These are phyloP conservation scores for Petrophora chlorosata DNA, from an alignment of 2,888 invertebrate species.

Conservation along the genomic window DNA sequence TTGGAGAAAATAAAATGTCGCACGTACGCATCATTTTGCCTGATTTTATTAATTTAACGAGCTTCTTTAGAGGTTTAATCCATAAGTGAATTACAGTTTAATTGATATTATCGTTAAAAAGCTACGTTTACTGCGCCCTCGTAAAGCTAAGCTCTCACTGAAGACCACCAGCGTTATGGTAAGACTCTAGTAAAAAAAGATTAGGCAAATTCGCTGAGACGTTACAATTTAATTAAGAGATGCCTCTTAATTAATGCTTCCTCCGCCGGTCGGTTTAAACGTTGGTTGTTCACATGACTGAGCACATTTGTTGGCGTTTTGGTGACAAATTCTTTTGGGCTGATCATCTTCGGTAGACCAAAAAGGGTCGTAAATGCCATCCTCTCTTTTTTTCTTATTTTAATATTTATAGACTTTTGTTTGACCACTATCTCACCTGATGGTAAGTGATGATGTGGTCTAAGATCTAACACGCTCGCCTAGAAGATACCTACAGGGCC, in stretches of 20 bases:
- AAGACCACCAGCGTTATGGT: slow-evolving; percentile 63
- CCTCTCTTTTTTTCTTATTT: too few relatives aligned
- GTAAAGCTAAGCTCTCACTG: slow-evolving; percentile 50
- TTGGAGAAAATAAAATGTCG: slow-evolving; percentile 21
- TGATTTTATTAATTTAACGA: slow-evolving; percentile 14
- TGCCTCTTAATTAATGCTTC: slow-evolving; percentile 64
- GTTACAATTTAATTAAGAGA: slow-evolving; percentile 79
- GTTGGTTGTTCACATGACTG: slow-evolving; percentile 49
- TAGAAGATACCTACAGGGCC: too few relatives aligned
- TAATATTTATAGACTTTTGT: too few relatives aligned
- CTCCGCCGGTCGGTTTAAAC: slow-evolving; percentile 43
- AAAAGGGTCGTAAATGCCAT: too few relatives aligned
- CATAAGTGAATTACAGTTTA: slow-evolving; percentile 38
- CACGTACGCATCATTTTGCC: background rate
- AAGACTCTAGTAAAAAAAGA: slow-evolving; percentile 44
- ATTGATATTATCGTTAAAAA: slow-evolving; percentile 57
- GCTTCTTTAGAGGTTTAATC: slow-evolving; percentile 19
- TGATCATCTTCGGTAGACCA: too few relatives aligned
- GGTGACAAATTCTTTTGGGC: slow-evolving; percentile 39
- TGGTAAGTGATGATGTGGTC: too few relatives aligned
- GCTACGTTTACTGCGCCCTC: slow-evolving; percentile 55
- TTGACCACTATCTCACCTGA: too few relatives aligned
- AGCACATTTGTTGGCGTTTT: slow-evolving; percentile 52
- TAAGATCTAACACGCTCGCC: too few relatives aligned
- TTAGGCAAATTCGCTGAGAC: slow-evolving; percentile 77